Conservation (phyloP, 2,888 invertebrate genomes). For the Biston betularia region DNA sequence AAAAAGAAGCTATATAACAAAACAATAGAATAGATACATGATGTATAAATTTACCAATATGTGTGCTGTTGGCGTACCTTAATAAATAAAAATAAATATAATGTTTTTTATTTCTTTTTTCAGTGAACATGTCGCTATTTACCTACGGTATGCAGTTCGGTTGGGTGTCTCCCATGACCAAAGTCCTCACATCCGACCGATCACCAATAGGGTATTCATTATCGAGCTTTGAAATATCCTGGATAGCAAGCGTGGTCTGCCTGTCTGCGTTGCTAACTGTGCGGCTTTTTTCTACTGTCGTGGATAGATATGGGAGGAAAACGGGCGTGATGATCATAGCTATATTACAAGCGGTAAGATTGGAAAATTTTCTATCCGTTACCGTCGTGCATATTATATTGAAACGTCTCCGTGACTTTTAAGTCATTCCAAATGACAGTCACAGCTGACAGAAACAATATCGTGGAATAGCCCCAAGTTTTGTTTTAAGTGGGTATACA, state of each 20-base stretch:
- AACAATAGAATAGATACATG: too few species aligned
- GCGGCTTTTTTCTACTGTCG: constrained; percentile 64
- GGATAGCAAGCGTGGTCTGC: constrained; percentile 77
- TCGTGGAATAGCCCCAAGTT: too few species aligned
- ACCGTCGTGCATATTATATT: too few species aligned
- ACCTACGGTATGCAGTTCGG: constrained; percentile 73
- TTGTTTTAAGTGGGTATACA: too few species aligned
- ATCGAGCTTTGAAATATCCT: constrained; percentile 65
- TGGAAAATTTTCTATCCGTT: not conserved
- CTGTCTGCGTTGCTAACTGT: constrained; percentile 70
- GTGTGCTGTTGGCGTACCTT: too few species aligned
- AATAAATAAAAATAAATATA: too few species aligned
- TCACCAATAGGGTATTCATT: constrained; percentile 65
- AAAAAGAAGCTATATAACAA: too few species aligned
- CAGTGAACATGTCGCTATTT: constrained; percentile 70
- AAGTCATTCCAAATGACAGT: too few species aligned
- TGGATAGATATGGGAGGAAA: constrained; percentile 76
- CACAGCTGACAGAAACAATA: too few species aligned
- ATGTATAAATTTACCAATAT: too few species aligned
- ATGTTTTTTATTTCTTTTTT: not conserved
- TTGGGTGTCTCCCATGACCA: constrained; percentile 76
- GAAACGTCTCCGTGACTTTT: too few species aligned
- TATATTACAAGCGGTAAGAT: constrained; percentile 74
- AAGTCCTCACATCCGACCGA: constrained; percentile 63
- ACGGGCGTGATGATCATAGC: constrained; percentile 67